Evolutionary conservation across 2,888 invertebrate species (phyloP).

Genomic region (Sphecodes monilicornis): DNA sequence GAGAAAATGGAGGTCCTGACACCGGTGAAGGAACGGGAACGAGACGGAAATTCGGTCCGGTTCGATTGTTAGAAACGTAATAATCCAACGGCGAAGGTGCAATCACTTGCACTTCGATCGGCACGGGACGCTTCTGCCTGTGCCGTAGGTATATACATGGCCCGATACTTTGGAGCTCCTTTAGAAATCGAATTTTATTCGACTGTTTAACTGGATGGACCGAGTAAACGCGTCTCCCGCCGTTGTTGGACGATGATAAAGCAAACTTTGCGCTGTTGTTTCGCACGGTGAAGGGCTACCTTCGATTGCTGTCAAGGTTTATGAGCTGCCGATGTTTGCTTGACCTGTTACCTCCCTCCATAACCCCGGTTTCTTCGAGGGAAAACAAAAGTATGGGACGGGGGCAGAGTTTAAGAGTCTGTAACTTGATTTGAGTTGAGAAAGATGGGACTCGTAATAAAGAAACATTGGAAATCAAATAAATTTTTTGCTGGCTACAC

Average conservation of each 20-base stretch:
- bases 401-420: not conserved
- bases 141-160: not conserved
- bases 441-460: not conserved
- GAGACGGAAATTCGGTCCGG: constrained; percentile 41
- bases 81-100: constrained; percentile 42
- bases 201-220: constrained; percentile 15
- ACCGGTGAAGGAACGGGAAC: constrained; percentile 14
- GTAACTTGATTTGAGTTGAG: not conserved
- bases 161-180: constrained; percentile 36
- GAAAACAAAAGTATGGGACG: not conserved
- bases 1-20: constrained; percentile 48
- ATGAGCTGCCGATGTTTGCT: not conserved
- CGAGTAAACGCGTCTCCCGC: constrained; percentile 7
- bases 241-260: constrained; percentile 14
- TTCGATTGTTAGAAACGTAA: constrained; percentile 55
- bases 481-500: no score
- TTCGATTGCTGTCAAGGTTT: not conserved
- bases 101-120: constrained; percentile 39
- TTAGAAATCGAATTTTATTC: constrained; percentile 40
- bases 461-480: no score
- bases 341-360: not conserved
- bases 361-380: not conserved
- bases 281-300: not conserved
- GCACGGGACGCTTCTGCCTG: not conserved
- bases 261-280: constrained; percentile 2